Evolutionary conservation across 23 tunicate genomes (phyloP).

Genomic region (Trididemnum nubilum): DNA sequence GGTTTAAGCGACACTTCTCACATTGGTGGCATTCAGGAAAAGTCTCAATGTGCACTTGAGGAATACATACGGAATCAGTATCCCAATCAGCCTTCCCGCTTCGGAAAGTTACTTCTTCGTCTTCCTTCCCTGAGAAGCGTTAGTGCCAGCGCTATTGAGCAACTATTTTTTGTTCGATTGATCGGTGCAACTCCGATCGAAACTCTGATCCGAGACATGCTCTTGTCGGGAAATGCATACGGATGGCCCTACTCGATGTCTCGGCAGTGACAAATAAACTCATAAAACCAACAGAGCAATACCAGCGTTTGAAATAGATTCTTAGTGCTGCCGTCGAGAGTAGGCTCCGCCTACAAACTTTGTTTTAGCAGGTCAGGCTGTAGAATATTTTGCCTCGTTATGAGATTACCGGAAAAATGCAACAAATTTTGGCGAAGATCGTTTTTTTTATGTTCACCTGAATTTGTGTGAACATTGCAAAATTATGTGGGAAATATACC

Average conservation of each 20-base stretch:
- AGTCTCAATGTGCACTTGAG: conserved; percentile 94
- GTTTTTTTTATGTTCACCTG: too few relatives aligned
- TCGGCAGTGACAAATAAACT: conserved; percentile 34
- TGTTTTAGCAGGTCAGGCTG: too few relatives aligned
- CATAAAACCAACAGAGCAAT: neutral
- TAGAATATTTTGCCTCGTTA: too few relatives aligned
- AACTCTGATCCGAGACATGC: conserved; percentile 97
- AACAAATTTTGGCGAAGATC: too few relatives aligned
- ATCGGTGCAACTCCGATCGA: conserved; percentile 99
- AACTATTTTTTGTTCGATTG: conserved; percentile 93
- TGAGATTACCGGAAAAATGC: too few relatives aligned
- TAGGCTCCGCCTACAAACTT: too few relatives aligned
- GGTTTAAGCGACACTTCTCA: conserved; percentile 89
- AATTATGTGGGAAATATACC: too few relatives aligned
- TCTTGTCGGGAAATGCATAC: conserved; percentile 85
- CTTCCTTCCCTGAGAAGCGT: conserved; percentile 94
- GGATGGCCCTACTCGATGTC: conserved; percentile 90
- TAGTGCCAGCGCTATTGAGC: conserved; percentile 96
- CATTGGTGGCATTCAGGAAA: conserved; percentile 94
- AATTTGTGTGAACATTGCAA: too few relatives aligned
- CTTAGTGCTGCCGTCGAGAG: too few relatives aligned
- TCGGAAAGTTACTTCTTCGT: conserved; percentile 94
- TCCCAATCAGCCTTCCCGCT: conserved; percentile 95
- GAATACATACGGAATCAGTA: conserved; percentile 92
- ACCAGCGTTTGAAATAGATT: too few relatives aligned